A percentile compares a stretch with the other conserved stretches of the same genome.
Evolutionary conservation across 2,113 vertebrate genomes (phyloP).

Genomic region (Brienomyrus brachyistius): DNA sequence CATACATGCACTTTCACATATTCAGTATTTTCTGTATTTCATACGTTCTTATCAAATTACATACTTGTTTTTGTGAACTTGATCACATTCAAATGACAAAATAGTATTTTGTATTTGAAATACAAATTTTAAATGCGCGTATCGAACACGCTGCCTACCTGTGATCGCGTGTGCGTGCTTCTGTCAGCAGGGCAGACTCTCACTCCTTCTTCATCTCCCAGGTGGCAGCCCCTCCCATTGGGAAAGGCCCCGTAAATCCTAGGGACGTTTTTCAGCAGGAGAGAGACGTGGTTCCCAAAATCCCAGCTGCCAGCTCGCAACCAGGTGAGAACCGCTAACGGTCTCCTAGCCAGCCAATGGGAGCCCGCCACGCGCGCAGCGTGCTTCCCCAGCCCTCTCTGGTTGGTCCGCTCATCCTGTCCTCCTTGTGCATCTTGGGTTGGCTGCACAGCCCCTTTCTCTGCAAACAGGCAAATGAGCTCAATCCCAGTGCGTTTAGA

Average conservation of each 20-base stretch:
- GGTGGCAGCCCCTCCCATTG: slow-evolving; percentile 64
- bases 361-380: not conserved
- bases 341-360: not conserved
- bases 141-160: not conserved
- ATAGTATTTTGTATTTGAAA: not conserved
- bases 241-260: slow-evolving; percentile 66
- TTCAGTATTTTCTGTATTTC: not conserved
- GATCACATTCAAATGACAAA: not conserved
- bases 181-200: not conserved
- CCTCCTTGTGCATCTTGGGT: slow-evolving; percentile 51
- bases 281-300: slow-evolving; percentile 42
- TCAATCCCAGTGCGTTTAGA: slow-evolving; percentile 25
- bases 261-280: slow-evolving; percentile 81
- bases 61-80: not conserved
- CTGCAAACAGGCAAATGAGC: slow-evolving; percentile 55
- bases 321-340: slow-evolving; percentile 56
- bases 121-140: not conserved
- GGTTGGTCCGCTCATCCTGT: no score
- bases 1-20: not conserved
- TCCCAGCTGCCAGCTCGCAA: slow-evolving; percentile 29
- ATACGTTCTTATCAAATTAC: not conserved
- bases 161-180: not conserved
- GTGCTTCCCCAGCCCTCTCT: not conserved
- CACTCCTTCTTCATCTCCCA: slow-evolving; percentile 33
- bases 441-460: slow-evolving; percentile 73